phyloP scores from a whole-genome alignment of 2,113 vertebrate species.

The Solea senegalensis region DNA sequence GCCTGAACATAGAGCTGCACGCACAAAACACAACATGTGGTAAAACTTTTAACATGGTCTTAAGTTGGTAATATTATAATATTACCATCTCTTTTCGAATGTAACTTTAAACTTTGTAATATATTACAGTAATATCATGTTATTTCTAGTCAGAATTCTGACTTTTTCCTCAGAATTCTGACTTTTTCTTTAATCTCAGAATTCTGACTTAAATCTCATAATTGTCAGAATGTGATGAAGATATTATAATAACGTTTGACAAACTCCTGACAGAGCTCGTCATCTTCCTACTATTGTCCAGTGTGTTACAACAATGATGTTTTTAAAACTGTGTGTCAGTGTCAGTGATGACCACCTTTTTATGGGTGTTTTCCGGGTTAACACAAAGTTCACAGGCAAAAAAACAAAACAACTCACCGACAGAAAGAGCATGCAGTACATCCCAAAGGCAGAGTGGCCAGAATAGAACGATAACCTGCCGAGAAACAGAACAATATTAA shows the following conservation, averaged over 20 bases:
- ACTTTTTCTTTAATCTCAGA: too few species aligned
- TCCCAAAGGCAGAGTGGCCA: slow-evolving; percentile 95
- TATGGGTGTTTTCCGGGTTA: slow-evolving; percentile 33
- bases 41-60: background rate
- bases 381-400: slow-evolving; percentile 8
- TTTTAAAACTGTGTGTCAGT: slow-evolving; percentile 10
- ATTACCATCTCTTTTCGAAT: too few species aligned
- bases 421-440: slow-evolving; percentile 98
- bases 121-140: too few species aligned
- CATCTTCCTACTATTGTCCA: slow-evolving; percentile 43
- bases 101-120: too few species aligned
- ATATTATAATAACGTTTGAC: too few species aligned
- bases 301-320: slow-evolving; percentile 57
- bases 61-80: too few species aligned
- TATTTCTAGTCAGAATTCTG: too few species aligned
- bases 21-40: background rate
- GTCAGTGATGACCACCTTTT: background rate
- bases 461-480: slow-evolving; percentile 95
- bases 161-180: too few species aligned
- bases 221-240: too few species aligned
- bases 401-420: slow-evolving; percentile 82
- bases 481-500: background rate
- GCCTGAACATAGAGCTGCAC: slow-evolving; percentile 91
- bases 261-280: too few species aligned
- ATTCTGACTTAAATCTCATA: too few species aligned